Conservation (phyloP, 2,113 vertebrate genomes). For the Callorhinus ursinus region DNA sequence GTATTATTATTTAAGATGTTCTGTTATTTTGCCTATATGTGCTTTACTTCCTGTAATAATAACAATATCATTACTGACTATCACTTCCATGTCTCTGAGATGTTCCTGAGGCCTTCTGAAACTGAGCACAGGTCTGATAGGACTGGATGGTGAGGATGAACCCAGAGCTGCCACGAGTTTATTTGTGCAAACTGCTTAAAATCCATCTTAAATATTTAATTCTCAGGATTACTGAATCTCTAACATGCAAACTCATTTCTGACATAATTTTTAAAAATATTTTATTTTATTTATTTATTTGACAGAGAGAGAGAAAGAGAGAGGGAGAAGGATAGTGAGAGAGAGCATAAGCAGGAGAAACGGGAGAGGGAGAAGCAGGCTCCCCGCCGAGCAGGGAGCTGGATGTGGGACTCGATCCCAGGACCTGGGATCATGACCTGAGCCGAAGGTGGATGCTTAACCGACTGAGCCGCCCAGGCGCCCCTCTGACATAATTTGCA, state of each 20-base stretch:
- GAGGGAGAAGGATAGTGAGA: no score
- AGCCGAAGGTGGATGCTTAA: not conserved
- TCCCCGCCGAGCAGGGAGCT: not conserved
- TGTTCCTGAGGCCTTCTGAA: not conserved
- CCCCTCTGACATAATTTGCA: not conserved
- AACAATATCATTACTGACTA: not conserved
- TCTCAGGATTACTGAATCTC: not conserved
- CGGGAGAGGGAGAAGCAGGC: not conserved
- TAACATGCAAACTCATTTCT: not conserved
- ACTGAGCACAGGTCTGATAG: not conserved
- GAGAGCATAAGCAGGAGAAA: not conserved
- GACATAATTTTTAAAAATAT: not conserved
- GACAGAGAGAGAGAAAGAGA: not conserved
- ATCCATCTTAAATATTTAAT: not conserved
- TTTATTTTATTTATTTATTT: not conserved
- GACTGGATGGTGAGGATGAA: not conserved
- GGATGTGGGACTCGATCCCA: not conserved
- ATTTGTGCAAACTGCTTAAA: not conserved
- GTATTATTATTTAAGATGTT: not conserved
- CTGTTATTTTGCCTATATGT: not conserved
- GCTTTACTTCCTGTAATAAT: not conserved
- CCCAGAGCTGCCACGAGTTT: not conserved
- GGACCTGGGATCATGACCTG: not conserved
- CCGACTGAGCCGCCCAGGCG: not conserved
- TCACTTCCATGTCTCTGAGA: not conserved